Conservation (phyloP, 2,113 vertebrate species). For the Beaufortia kweichowensis region DNA sequence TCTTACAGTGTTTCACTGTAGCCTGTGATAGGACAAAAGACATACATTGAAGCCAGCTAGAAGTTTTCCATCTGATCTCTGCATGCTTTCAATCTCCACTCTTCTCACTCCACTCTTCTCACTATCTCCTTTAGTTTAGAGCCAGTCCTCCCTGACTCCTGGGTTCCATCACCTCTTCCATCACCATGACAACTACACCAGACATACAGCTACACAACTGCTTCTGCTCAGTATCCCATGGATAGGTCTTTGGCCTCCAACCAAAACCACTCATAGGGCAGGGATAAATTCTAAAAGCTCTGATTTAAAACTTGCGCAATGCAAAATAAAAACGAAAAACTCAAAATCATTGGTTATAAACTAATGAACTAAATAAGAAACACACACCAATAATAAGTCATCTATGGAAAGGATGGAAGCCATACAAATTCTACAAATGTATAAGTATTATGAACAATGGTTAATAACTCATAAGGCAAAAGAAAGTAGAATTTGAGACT, state of each 20-base stretch:
- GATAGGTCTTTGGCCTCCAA: slow-evolving; percentile 67
- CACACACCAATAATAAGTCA: neutral
- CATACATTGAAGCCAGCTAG: slow-evolving; percentile 9
- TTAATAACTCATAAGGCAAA: neutral
- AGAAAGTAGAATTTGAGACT: neutral
- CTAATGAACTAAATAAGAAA: neutral
- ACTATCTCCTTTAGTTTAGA: slow-evolving; percentile 15
- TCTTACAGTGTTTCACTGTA: neutral
- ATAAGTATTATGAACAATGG: neutral
- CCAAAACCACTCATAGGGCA: slow-evolving; percentile 66
- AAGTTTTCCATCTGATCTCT: slow-evolving; percentile 13
- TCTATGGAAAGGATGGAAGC: neutral
- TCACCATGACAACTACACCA: slow-evolving; percentile 68
- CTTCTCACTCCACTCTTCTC: neutral
- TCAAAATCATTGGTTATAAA: slow-evolving; percentile 53
- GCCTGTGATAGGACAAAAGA: neutral
- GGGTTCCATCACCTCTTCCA: slow-evolving; percentile 71
- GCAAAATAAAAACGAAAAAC: slow-evolving; percentile 61
- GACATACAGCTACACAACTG: slow-evolving; percentile 69
- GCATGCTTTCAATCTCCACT: neutral
- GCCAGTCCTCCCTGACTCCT: slow-evolving; percentile 58
- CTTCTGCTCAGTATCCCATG: slow-evolving; percentile 71
- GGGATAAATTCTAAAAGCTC: slow-evolving; percentile 66
- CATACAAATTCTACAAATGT: neutral
- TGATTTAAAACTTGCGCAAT: slow-evolving; percentile 61